These are phyloP conservation scores for Pangasianodon hypophthalmus DNA, from an alignment of 2,113 vertebrate species.

Conservation along the genomic window DNA sequence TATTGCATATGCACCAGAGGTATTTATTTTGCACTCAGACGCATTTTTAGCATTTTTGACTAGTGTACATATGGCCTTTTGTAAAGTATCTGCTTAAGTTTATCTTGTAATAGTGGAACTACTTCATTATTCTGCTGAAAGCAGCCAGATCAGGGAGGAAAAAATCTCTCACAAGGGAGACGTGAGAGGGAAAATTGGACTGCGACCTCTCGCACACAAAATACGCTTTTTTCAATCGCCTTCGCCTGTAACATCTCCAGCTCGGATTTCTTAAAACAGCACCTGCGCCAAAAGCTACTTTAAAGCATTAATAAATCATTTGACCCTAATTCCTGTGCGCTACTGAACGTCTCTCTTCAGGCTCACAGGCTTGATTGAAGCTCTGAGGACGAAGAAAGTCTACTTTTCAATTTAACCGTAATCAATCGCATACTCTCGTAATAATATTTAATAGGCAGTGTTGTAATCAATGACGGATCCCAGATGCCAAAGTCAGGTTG, in stretches of 20 bases:
- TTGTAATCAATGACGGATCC: neutral
- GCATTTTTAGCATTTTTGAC: constrained; percentile 2
- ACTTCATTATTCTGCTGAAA: constrained; percentile 51
- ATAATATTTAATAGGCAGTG: constrained; percentile 1
- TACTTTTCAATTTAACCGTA: constrained; percentile 2
- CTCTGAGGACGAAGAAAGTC: constrained; percentile 49
- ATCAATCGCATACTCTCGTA: neutral
- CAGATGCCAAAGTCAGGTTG: neutral
- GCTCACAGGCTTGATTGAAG: constrained; percentile 43
- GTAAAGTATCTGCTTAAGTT: constrained; percentile 28
- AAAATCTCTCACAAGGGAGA: constrained; percentile 60
- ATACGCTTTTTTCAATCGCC: constrained; percentile 50
- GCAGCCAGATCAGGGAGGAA: constrained; percentile 56
- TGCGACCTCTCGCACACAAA: constrained; percentile 52
- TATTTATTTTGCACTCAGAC: neutral
- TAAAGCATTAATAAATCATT: constrained; percentile 71
- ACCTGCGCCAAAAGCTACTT: constrained; percentile 66
- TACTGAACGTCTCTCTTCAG: constrained; percentile 61
- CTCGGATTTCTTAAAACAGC: constrained; percentile 59
- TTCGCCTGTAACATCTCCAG: constrained; percentile 63
- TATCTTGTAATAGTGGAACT: constrained; percentile 23
- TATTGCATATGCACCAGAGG: neutral
- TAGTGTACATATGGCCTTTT: neutral
- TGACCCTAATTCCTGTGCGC: constrained; percentile 58
- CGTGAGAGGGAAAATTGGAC: constrained; percentile 64